These are phyloP conservation scores for Apoda limacodes DNA, from an alignment of 2,888 invertebrate genomes.

Conservation along the genomic window DNA sequence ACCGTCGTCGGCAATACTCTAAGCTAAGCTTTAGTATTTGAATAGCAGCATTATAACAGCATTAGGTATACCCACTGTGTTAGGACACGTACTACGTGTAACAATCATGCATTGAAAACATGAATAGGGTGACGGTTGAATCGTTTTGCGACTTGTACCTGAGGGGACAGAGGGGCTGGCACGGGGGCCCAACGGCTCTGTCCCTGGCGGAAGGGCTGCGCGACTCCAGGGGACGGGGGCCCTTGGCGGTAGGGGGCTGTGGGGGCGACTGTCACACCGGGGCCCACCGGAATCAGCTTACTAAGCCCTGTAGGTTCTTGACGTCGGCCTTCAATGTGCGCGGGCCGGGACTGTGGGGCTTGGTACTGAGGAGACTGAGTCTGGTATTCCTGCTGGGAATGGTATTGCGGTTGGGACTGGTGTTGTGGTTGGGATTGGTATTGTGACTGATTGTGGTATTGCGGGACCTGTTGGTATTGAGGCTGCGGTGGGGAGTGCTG, in stretches of 20 bases:
- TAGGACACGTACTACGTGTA: no score
- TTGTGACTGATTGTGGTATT: slow-evolving; percentile 10
- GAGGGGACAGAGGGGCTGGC: slow-evolving; percentile 57
- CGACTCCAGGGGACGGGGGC: slow-evolving; percentile 46
- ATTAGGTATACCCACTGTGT: no score
- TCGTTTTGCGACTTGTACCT: slow-evolving; percentile 55
- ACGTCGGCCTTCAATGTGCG: slow-evolving; percentile 44
- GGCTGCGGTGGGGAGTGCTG: slow-evolving; percentile 14
- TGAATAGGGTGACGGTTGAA: slow-evolving; percentile 8
- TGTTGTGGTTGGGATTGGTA: slow-evolving; percentile 12
- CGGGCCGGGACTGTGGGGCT: slow-evolving; percentile 32
- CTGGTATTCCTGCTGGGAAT: slow-evolving; percentile 19
- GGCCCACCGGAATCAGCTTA: slow-evolving; percentile 58
- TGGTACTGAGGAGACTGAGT: slow-evolving; percentile 22
- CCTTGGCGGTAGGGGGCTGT: slow-evolving; percentile 35
- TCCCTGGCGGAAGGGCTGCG: slow-evolving; percentile 50
- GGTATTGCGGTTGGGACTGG: slow-evolving; percentile 17
- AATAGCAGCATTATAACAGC: no score
- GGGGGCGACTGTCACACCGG: slow-evolving; percentile 39
- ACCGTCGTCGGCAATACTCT: no score
- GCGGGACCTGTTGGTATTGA: slow-evolving; percentile 17
- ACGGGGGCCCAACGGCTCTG: slow-evolving; percentile 63
- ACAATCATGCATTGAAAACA: neutral
- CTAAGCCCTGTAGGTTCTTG: slow-evolving; percentile 54
- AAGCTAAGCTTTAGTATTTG: no score